Conservation (phyloP, 23 tunicate species). For the Clavelina lepadiformis region DNA sequence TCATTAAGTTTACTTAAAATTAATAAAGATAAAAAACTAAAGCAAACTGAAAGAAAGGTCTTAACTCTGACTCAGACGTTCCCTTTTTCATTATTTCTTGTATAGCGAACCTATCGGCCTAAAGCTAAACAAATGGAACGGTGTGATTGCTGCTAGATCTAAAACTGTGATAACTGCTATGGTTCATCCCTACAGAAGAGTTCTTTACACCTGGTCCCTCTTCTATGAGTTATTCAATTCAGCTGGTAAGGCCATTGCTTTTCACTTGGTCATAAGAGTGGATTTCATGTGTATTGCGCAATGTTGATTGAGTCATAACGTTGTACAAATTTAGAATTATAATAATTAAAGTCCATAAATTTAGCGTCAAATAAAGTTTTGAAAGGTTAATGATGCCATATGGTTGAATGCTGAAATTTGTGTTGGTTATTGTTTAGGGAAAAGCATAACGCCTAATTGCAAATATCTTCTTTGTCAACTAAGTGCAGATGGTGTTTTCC, state of each 20-base stretch:
- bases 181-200: constrained; percentile 59
- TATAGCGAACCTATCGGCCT: constrained; percentile 77
- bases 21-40: too few species aligned
- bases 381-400: too few species aligned
- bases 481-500: constrained; percentile 86
- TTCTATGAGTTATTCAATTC: constrained; percentile 55
- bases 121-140: constrained; percentile 27
- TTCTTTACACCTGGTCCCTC: constrained; percentile 61
- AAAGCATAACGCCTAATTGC: constrained; percentile 11
- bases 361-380: too few species aligned
- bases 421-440: constrained; percentile 6
- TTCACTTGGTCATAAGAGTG: too few species aligned
- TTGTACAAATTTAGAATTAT: too few species aligned
- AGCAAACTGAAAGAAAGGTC: background rate
- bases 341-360: too few species aligned
- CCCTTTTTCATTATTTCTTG: background rate
- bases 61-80: background rate
- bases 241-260: constrained; percentile 32
- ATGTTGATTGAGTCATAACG: too few species aligned
- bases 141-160: constrained; percentile 53
- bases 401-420: too few species aligned
- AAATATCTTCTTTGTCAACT: constrained; percentile 39
- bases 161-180: constrained; percentile 21
- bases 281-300: too few species aligned
- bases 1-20: too few species aligned